A percentile compares a stretch with the other conserved stretches of the same genome.
Conservation (phyloP, 1,140 invertebrate species). For the Eueides isabella region DNA sequence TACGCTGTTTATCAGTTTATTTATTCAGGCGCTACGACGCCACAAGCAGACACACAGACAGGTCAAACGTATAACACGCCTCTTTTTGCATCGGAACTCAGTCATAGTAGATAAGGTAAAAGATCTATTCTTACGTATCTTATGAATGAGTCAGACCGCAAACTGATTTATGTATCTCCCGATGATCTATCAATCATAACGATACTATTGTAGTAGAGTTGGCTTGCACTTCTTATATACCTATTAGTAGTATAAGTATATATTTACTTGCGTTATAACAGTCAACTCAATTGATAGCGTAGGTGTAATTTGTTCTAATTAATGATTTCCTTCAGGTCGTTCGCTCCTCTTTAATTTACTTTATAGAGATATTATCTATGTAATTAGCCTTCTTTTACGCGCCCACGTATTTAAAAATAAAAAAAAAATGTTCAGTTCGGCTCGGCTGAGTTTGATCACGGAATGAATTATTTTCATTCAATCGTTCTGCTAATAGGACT, state of each 20-base stretch:
- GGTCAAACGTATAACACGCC: no score
- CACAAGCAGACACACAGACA: no score
- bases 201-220: not conserved
- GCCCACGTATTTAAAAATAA: not conserved
- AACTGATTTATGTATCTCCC: not conserved
- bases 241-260: not conserved
- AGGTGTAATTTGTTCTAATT: slow-evolving; percentile 2
- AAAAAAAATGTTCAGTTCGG: no score
- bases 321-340: slow-evolving; percentile 16
- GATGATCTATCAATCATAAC: not conserved
- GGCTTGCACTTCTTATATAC: not conserved
- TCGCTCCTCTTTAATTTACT: not conserved
- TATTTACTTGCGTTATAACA: not conserved
- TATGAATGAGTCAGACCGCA: not conserved
- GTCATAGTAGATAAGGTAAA: not conserved
- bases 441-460: no score
- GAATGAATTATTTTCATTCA: no score
- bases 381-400: not conserved
- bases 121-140: not conserved
- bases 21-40: no score
- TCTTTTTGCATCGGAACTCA: no score
- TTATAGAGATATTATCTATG: not conserved
- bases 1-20: no score
- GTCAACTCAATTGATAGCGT: not conserved
- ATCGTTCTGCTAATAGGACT: no score